Base-by-base conservation (phyloP, 1,140 invertebrate species). In the Ericerus pela region DNA sequence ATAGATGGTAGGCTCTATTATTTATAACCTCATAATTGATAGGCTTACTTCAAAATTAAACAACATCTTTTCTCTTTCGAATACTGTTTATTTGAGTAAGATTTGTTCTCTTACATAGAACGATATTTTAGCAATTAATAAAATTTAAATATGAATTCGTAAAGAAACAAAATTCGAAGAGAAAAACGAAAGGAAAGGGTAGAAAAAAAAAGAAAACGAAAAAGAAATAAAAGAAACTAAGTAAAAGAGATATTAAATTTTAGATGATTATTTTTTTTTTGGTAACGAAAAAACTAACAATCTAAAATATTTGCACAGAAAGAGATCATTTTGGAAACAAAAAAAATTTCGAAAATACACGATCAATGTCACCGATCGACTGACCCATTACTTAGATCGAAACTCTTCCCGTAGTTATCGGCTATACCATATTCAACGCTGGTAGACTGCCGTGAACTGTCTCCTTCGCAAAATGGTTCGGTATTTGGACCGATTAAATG, bases 401-500 rank as follows among this genome's bases (percentile, higher is more conserved):
- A 47, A 14, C 11, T 16, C 26, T 47, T 47, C 2, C 41, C 41
- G 41, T 47, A 47, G 26, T 47, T 47, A 8, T 47, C 10, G 2
- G 10, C 66, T 11, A 60, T 58, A 3, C 68, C 67, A 56, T 71
- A 69, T n/a, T 62, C 59, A 64, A 12, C n/a, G 29, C 65, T 60
- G 14, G 66, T 66, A 12, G 61, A 60, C 36, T 63, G 65, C 16
- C 31, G 36, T 18, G 62, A 53, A 71, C 65, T 2, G 66, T 61
- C 1, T 60, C 30, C 1, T 75, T 30, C 14, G 6, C 27, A 16
- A 26, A 31, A 47, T 24, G 24, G n/a, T 18, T 18, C 18, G 24
- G 31, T 29, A 4, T 31, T 37, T 16, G 54, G 73, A 4, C 78
- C 79, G 58, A 72, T 70, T 6, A 81, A 66, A 31, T 78, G 71